These are phyloP conservation scores for Melanotus villosus DNA, from an alignment of 2,888 invertebrate genomes.

Conservation along the genomic window DNA sequence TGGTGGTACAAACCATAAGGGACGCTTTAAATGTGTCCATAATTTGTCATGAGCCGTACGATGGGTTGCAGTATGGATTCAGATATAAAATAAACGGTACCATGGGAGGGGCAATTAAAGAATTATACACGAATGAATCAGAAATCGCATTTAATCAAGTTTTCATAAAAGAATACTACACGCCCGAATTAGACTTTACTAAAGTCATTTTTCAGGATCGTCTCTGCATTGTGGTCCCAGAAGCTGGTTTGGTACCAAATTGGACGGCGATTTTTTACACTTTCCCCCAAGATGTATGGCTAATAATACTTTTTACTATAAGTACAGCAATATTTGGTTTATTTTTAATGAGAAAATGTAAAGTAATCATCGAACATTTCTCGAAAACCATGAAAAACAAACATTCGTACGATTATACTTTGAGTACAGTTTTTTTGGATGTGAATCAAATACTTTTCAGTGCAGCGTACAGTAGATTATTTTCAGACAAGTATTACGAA, in stretches of 20 bases:
- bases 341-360: conserved; percentile 44
- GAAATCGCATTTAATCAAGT: conserved; percentile 66
- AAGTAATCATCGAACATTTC: neutral
- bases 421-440: conserved; percentile 58
- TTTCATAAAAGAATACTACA: conserved; percentile 67
- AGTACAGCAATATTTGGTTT: conserved; percentile 43
- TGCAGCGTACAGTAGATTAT: conserved; percentile 47
- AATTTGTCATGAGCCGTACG: conserved; percentile 13
- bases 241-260: conserved; percentile 65
- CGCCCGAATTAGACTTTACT: conserved; percentile 63
- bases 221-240: conserved; percentile 66
- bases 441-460: conserved; percentile 64
- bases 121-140: conserved; percentile 60
- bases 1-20: conserved; percentile 38
- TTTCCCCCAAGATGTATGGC: conserved; percentile 63
- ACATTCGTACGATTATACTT: conserved; percentile 36
- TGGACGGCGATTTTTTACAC: conserved; percentile 65
- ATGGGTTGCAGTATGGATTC: conserved; percentile 55
- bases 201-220: conserved; percentile 65
- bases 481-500: conserved; percentile 64
- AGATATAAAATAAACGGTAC: conserved; percentile 63
- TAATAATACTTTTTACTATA: conserved; percentile 58
- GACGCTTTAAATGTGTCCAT: conserved; percentile 42
- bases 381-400: neutral
- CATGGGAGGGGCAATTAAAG: conserved; percentile 64